Evolutionary conservation across 2,113 vertebrate genomes (phyloP).

Genomic region (Lucifuga dentata): DNA sequence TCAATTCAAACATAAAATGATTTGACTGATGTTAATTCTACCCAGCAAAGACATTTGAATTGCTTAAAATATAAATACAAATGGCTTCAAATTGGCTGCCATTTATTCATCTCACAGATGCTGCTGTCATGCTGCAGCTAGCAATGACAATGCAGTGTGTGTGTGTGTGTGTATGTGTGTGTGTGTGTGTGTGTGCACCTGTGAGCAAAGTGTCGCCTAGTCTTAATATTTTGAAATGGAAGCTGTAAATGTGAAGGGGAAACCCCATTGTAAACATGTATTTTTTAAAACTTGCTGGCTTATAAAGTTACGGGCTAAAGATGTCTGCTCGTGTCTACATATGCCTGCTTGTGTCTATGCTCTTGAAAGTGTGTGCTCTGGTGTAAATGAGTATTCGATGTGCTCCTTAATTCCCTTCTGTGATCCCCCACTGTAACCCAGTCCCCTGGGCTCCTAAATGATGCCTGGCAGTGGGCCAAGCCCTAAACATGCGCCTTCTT

Average conservation of each 20-base stretch:
- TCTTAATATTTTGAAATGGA: not conserved
- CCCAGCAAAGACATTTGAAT: no score
- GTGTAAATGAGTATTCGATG: slow-evolving; percentile 17
- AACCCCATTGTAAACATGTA: not conserved
- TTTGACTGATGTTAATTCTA: no score
- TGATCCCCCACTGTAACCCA: slow-evolving; percentile 46
- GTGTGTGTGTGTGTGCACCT: not conserved
- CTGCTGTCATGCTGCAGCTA: no score
- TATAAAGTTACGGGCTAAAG: not conserved
- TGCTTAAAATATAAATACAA: no score
- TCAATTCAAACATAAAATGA: no score
- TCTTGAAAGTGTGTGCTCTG: slow-evolving; percentile 26
- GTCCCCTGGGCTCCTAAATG: slow-evolving; percentile 37
- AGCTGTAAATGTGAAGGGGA: not conserved
- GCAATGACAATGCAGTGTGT: no score
- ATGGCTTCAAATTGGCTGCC: no score
- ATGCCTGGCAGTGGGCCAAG: slow-evolving; percentile 49
- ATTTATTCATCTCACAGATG: no score
- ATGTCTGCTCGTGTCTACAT: not conserved
- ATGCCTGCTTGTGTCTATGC: slow-evolving; percentile 4
- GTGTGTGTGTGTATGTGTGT: no score
- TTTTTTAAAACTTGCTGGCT: not conserved
- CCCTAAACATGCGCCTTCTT: slow-evolving; percentile 56
- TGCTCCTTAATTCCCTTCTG: slow-evolving; percentile 35
- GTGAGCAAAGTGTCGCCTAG: not conserved